Evolutionary conservation across 2,797 vertebrate species (phyloP).

Genomic region (Neosalanx taihuensis): DNA sequence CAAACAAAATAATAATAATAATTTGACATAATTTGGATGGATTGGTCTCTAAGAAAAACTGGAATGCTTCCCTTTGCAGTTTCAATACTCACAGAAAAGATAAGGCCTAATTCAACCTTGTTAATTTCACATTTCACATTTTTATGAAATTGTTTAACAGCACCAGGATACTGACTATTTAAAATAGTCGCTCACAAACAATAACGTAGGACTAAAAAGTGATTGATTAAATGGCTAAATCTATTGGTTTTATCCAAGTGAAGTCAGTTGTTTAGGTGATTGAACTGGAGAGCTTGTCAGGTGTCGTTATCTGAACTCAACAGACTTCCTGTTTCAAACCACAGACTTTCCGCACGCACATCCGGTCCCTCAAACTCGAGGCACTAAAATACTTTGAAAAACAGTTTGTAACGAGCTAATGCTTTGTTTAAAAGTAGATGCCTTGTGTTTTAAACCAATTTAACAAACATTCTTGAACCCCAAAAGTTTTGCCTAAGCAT

Average conservation of each 20-base stretch:
- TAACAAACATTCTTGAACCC: not conserved
- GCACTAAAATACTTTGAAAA: constrained; percentile 54
- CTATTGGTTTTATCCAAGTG: not conserved
- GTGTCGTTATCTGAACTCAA: constrained; percentile 80
- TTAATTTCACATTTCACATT: no score
- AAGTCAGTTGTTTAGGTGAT: constrained; percentile 61
- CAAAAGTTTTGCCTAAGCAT: not conserved
- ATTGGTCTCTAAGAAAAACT: no score
- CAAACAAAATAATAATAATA: no score
- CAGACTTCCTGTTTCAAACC: constrained; percentile 83
- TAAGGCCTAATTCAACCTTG: no score
- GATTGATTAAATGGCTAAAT: no score
- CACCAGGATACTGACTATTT: no score
- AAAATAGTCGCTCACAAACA: no score
- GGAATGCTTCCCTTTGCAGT: no score
- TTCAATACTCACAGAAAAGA: no score
- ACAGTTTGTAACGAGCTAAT: constrained; percentile 39
- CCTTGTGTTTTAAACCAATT: constrained; percentile 4
- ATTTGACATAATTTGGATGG: no score
- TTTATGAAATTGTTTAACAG: no score
- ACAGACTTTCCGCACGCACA: constrained; percentile 80
- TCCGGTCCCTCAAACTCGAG: constrained; percentile 64
- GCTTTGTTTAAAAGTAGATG: constrained; percentile 37
- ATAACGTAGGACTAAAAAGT: no score
- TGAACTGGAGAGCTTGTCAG: constrained; percentile 75